Base-by-base conservation (phyloP, 64 coral and sea anemone species). In the Stichodactyla mertensii region DNA sequence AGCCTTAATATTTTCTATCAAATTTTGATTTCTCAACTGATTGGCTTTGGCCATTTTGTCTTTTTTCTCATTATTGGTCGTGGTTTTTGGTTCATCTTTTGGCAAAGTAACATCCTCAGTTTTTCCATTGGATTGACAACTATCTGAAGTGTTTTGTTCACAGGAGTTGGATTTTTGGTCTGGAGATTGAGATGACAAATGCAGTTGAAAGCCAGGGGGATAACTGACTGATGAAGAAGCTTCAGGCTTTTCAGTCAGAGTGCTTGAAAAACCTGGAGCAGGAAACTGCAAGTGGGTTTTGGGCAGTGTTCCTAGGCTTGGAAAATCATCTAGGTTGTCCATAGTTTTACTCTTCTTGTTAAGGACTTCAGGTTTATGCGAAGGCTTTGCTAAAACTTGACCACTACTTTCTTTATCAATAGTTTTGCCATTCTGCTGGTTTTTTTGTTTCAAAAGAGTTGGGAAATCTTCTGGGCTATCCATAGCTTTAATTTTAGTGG, bases 11-110 rank as follows among this genome's bases (percentile, higher is more conserved):
- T 91, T 92, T 14, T 91, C 93, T 10, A 95, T 84, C 62, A 99
- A 85, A 61, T 80, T 88, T 88, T 99, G 93, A 54, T 95, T 95
- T 36, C 93, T 88, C 24, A 81, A 85, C 19, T 95, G 87, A 36
- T 83, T 77, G 19, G n/a, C 51, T 57, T 82, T 90, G 11, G 7
- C 60, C 77, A 88, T 57, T 18, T 52, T 51, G 12, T 77, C 64
- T 9, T 52, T 86, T 80, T 87, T 88, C 20, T 36, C 24, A 56
- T 71, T 71, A 26, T 52, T 90, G 12, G 61, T 77, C 4, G 69
- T 77, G 58, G 55, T 54, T 58, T 91, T 91, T 12, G 78, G 53
- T 53, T 81, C 51, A 8, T 81, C 78, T 11, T 81, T 81, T 14
- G 78, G 69, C 26, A 31, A 74, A 31, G 11, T n/a, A 74, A 74